These are phyloP conservation scores for Sebastolobus altivelis DNA, from an alignment of 2,797 vertebrate genomes.

Conservation along the genomic window DNA sequence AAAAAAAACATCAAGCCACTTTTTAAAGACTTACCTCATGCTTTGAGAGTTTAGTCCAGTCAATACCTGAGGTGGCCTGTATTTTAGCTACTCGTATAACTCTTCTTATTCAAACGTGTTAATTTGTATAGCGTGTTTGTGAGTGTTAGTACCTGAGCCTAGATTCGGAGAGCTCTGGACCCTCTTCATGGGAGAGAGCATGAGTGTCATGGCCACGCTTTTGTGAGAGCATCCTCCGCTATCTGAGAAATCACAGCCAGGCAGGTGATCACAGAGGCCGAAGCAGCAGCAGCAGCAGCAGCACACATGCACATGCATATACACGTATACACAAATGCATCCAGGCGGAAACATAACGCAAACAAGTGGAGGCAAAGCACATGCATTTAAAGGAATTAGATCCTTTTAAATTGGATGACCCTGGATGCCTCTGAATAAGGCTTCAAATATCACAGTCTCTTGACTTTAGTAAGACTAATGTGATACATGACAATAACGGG, in stretches of 20 bases:
- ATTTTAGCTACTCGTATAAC: neutral
- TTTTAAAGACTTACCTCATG: slow-evolving; percentile 49
- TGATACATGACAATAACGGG: neutral
- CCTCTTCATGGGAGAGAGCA: slow-evolving; percentile 97
- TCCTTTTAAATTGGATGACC: neutral
- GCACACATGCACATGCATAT: slow-evolving; percentile 73
- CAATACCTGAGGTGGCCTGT: neutral
- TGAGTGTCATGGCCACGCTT: slow-evolving; percentile 93
- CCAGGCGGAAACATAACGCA: slow-evolving; percentile 80
- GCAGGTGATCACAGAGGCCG: slow-evolving; percentile 69
- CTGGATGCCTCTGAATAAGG: neutral
- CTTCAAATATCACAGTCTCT: neutral
- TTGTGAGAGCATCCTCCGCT: slow-evolving; percentile 95
- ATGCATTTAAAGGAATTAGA: slow-evolving; percentile 77
- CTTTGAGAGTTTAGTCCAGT: neutral
- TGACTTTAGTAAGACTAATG: neutral
- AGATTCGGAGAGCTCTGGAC: slow-evolving; percentile 99
- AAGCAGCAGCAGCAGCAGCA: slow-evolving; percentile 83
- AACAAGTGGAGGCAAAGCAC: slow-evolving; percentile 84
- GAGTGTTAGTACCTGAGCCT: slow-evolving; percentile 86
- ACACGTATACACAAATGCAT: slow-evolving; percentile 26
- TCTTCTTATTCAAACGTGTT: slow-evolving; percentile 24
- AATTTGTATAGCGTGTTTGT: slow-evolving; percentile 35
- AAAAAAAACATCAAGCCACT: slow-evolving; percentile 13
- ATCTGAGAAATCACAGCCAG: slow-evolving; percentile 93